Conservation (phyloP, 1,140 invertebrate species). For the Drosophila sulfurigaster region DNA sequence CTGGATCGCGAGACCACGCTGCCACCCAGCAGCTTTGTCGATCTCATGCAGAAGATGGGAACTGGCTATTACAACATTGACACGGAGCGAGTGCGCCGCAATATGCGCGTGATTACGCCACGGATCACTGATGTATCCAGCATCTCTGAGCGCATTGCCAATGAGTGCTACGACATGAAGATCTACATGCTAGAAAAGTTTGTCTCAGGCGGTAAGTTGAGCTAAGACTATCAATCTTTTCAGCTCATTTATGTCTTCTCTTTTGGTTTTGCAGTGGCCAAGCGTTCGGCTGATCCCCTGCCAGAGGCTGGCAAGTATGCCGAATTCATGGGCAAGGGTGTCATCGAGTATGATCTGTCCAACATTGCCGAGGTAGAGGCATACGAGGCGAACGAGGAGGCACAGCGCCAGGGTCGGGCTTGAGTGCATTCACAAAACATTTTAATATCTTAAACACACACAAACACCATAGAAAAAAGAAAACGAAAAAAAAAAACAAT, state of each 20-base stretch:
- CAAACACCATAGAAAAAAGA: conserved; percentile 41
- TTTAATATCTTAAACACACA: conserved; percentile 58
- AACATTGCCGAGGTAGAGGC: conserved; percentile 87
- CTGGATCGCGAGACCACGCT: conserved; percentile 91
- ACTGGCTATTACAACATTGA: conserved; percentile 94
- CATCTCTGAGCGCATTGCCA: conserved; percentile 89
- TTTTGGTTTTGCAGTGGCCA: conserved; percentile 88
- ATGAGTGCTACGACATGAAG: conserved; percentile 89
- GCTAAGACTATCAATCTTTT: not conserved
- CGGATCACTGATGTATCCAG: conserved; percentile 88
- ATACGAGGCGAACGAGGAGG: conserved; percentile 64
- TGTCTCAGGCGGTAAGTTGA: conserved; percentile 85
- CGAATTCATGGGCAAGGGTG: conserved; percentile 91
- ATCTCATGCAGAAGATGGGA: conserved; percentile 92
- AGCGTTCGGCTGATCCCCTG: conserved; percentile 87
- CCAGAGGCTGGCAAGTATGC: conserved; percentile 87
- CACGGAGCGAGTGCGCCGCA: conserved; percentile 90
- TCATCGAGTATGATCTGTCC: conserved; percentile 90
- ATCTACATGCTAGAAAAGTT: conserved; percentile 91
- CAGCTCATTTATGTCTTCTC: conserved; percentile 1
- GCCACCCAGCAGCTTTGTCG: conserved; percentile 91
- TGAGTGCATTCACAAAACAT: conserved; percentile 34
- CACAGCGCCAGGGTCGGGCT: conserved; percentile 32
- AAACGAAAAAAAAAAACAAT: conserved; percentile 54
- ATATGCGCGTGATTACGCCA: conserved; percentile 91